A percentile compares a stretch with the other conserved stretches of the same genome.
These are phyloP conservation scores for Heliothis virescens DNA, from an alignment of 1,140 invertebrate species.

Conservation along the genomic window DNA sequence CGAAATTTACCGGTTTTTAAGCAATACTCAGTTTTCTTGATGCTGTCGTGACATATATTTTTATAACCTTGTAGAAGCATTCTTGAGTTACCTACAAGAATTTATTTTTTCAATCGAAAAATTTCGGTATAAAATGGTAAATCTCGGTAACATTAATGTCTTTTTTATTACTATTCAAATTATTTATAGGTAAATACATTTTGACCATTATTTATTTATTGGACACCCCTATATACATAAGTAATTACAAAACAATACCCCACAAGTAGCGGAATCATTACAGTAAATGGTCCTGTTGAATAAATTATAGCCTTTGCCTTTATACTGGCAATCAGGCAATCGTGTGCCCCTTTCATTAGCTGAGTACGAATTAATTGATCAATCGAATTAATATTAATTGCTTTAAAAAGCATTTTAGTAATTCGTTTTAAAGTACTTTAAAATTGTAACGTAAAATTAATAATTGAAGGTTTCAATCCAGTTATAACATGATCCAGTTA, in stretches of 20 bases:
- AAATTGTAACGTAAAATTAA: neutral
- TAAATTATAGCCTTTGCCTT: constrained; percentile 3
- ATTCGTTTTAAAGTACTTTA: constrained; percentile 5
- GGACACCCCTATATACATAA: neutral
- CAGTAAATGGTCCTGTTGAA: constrained; percentile 10
- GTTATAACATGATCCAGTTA: constrained; percentile 23
- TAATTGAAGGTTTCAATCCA: constrained; percentile 21
- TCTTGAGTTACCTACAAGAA: too few species aligned
- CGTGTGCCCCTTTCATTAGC: neutral
- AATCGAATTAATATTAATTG: constrained; percentile 2
- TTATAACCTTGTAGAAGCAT: too few species aligned
- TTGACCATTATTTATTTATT: too few species aligned
- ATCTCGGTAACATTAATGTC: too few species aligned
- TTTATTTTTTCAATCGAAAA: too few species aligned
- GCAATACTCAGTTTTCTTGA: too few species aligned
- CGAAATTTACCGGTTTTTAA: too few species aligned
- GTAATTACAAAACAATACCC: constrained; percentile 1
- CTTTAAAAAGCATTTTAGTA: neutral
- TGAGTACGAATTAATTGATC: neutral
- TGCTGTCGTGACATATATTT: too few species aligned
- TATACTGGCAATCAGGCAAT: neutral
- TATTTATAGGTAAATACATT: too few species aligned
- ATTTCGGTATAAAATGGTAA: too few species aligned
- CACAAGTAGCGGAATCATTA: constrained; percentile 11
- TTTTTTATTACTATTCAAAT: too few species aligned